phyloP scores from a whole-genome alignment of 1,140 invertebrate species.

The Penaeus vannamei region DNA sequence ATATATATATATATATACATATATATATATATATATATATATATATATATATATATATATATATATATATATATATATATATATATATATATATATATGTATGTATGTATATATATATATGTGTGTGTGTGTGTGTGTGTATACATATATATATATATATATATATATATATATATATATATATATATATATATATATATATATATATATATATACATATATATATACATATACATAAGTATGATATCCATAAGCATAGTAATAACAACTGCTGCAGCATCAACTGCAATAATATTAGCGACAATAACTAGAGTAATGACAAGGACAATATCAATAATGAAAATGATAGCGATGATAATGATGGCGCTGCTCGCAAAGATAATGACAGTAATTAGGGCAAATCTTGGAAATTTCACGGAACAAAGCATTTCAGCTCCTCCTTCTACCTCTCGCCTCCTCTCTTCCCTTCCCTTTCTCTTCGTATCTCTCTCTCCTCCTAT shows the following conservation, averaged over 20 bases:
- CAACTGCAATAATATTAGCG: no score
- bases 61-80: slow-evolving; percentile 30
- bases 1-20: not conserved
- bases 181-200: not conserved
- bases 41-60: slow-evolving; percentile 30
- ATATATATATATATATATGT: slow-evolving; percentile 27
- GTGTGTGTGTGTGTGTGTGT: not conserved
- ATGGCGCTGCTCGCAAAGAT: no score
- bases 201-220: not conserved
- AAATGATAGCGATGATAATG: no score
- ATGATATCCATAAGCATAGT: not conserved
- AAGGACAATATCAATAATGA: no score
- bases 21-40: slow-evolving; percentile 5
- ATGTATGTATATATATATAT: not conserved
- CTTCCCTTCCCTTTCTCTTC: no score
- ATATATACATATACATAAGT: not conserved
- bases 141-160: slow-evolving; percentile 33
- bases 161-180: slow-evolving; percentile 27
- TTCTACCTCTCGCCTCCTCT: no score
- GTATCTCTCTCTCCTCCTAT: no score
- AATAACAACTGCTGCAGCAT: no score
- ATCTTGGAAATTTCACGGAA: no score
- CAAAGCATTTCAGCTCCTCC: no score
- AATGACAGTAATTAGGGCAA: no score
- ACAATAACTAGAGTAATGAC: no score